phyloP scores from a whole-genome alignment of 23 tunicate genomes.

The Oikopleura vanhoeffeni region DNA sequence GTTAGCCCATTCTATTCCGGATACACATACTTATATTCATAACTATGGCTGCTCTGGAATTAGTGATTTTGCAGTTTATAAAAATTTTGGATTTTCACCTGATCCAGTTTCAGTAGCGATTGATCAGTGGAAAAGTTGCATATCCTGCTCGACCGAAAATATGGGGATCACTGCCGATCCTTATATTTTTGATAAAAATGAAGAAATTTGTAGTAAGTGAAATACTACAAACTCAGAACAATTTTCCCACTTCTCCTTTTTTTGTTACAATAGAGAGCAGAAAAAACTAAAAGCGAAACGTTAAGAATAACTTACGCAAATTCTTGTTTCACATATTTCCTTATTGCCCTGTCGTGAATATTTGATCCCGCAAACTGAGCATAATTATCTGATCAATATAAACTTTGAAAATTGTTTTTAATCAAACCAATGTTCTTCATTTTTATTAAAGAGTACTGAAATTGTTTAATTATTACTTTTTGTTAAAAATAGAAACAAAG shows the following conservation, averaged over 20 bases:
- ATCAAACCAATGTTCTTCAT: no score
- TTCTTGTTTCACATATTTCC: no score
- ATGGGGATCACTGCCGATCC: background rate
- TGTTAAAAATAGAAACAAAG: no score
- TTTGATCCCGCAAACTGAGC: no score
- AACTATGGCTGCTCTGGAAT: background rate
- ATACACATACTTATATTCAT: background rate
- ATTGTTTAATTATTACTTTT: no score
- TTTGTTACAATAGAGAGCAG: no score
- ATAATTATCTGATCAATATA: no score
- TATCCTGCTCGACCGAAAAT: background rate
- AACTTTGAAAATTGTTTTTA: no score
- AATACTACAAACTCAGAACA: background rate
- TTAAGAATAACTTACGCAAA: background rate
- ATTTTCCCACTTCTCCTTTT: background rate
- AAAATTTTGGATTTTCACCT: background rate
- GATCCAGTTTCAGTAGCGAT: background rate
- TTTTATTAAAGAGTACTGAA: no score
- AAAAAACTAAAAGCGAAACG: no score
- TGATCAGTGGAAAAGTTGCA: background rate
- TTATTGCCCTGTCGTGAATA: no score
- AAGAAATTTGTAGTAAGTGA: background rate
- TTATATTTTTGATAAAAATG: background rate
- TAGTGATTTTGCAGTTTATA: background rate
- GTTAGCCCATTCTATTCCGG: background rate